Evolutionary conservation across 2,113 vertebrate genomes (phyloP).

Genomic region (Serilophus lunatus): DNA sequence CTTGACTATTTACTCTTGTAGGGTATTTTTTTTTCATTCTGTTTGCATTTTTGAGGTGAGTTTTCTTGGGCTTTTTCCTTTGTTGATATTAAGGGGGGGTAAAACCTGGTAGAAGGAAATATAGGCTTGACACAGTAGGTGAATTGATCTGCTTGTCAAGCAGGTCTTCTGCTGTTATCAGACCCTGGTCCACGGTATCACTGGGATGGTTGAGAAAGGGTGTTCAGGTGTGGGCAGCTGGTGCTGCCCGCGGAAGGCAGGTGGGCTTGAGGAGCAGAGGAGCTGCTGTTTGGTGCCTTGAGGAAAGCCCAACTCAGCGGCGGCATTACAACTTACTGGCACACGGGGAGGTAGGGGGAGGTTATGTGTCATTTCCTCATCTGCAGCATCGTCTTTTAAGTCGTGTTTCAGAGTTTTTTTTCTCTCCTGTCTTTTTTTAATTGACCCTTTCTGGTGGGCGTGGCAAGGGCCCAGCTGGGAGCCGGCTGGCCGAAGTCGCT

Average conservation of each 20-base stretch:
- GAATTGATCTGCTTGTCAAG: background rate
- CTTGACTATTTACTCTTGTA: background rate
- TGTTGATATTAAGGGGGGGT: background rate
- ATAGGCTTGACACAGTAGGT: background rate
- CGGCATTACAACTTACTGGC: fast-evolving
- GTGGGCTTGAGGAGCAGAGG: background rate
- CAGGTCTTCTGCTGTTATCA: fast-evolving
- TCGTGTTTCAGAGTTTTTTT: background rate
- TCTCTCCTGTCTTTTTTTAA: background rate
- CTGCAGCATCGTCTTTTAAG: slow-evolving; percentile 26
- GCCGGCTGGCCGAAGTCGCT: slow-evolving; percentile 19
- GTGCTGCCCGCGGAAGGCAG: background rate
- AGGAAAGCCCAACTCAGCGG: background rate
- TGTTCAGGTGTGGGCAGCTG: background rate
- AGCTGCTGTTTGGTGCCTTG: fast-evolving
- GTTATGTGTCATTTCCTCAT: slow-evolving; percentile 25
- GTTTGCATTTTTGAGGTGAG: slow-evolving; percentile 36
- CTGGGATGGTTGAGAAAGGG: background rate
- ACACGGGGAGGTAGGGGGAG: background rate
- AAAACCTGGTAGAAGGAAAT: background rate
- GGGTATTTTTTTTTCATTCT: slow-evolving; percentile 2
- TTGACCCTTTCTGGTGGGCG: background rate
- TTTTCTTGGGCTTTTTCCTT: background rate
- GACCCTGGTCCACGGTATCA: fast-evolving
- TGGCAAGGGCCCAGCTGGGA: background rate